Base-by-base conservation (phyloP, 2,797 vertebrate species). In the Taenioides sp. region DNA sequence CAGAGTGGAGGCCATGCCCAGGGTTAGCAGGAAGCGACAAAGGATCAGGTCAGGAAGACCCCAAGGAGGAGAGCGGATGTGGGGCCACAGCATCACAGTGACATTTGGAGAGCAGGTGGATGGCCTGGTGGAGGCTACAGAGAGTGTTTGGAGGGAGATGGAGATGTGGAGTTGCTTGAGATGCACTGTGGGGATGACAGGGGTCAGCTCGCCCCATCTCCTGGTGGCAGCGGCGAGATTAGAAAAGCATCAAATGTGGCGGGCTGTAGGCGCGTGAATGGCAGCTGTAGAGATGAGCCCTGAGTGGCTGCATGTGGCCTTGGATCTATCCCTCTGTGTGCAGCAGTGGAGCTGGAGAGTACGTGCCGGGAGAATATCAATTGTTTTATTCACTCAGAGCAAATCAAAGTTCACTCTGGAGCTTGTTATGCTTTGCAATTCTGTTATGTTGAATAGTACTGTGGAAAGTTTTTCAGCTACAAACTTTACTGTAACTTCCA, bases 211-310 rank as follows among this genome's bases (percentile, higher is more conserved):
- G 80, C 76, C 86, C 87, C 83, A 84, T 91, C 90, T 91, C 86
- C 83, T 69, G 40, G 79, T 91, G 88, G 91, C 90, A 91, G 89
- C 81, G 23, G 71, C 20, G 72, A 92, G 92, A 92, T 92, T 91
- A 92, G 91, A 92, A 91, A 92, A 89, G 89, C 86, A 87, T 92
- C 90, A 91, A 90, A 91, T 57, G 91, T 90, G 89, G 75, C 67
- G 70, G 74, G 84, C 86, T 84, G 88, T 88, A 84, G 69, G 62
- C 88, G 74, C 87, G 84, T 90, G 90, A 91, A 90, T 90, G 90
- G 88, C 91, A 91, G 86, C 88, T 88, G 84, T 84, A 87, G 80
- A 84, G 87, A 89, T 85, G 86, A 84, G 86, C 77, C 52, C 28
- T 77, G 87, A 88, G 82, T 80, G 84, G 73, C 82, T 78, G 87